Evolutionary conservation across 2,113 vertebrate genomes (phyloP).

Genomic region (Campylomormyrus tamandua): DNA sequence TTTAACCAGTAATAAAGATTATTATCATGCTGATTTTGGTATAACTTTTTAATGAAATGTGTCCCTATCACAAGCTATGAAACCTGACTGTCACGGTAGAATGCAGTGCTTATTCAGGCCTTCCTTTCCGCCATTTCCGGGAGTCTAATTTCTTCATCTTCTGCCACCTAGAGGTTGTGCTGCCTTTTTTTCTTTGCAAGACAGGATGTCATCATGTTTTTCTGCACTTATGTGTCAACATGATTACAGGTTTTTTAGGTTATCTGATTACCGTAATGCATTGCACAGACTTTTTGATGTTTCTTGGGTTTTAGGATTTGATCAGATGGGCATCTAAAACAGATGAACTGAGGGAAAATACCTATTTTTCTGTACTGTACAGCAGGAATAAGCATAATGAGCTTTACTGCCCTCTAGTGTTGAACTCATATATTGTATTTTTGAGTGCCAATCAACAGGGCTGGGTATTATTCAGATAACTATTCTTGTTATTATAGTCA

Average conservation of each 20-base stretch:
- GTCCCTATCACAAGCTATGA: neutral
- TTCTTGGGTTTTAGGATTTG: neutral
- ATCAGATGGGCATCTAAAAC: neutral
- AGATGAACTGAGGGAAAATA: neutral
- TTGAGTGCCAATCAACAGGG: neutral
- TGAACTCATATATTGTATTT: neutral
- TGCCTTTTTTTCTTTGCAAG: neutral
- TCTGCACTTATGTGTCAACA: neutral
- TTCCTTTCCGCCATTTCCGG: neutral
- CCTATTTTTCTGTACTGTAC: neutral
- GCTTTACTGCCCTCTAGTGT: neutral
- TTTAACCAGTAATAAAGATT: neutral
- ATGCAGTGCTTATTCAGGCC: neutral
- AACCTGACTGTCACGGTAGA: neutral
- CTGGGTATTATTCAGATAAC: neutral
- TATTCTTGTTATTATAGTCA: neutral
- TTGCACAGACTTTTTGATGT: neutral
- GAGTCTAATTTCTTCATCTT: neutral
- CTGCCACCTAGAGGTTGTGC: neutral
- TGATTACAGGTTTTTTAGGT: neutral
- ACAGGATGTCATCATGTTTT: neutral
- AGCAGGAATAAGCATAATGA: neutral
- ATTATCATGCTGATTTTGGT: neutral
- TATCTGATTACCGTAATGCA: neutral
- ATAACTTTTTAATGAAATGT: neutral